Conservation (phyloP, 2,888 invertebrate genomes). For the Himalopsyche anomala region DNA sequence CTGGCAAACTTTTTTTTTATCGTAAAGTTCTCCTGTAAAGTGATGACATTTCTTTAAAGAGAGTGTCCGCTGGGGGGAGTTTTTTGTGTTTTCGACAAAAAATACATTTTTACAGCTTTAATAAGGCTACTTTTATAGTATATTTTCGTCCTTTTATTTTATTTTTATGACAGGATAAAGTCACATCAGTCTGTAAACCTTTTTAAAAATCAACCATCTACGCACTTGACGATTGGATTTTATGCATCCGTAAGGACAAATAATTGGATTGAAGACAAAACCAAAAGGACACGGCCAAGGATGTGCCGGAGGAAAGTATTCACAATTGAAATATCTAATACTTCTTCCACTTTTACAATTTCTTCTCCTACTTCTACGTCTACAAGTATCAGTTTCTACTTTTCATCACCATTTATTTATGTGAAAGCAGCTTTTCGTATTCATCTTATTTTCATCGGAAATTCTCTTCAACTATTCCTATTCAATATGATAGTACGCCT, state of each 20-base stretch:
- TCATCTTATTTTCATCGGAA: too few species aligned
- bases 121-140: slow-evolving; percentile 14
- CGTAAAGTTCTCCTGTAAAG: slow-evolving; percentile 5
- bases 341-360: too few species aligned
- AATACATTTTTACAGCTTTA: slow-evolving; percentile 29
- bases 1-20: neutral
- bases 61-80: neutral
- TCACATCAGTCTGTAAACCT: slow-evolving; percentile 2
- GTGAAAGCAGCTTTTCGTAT: too few species aligned
- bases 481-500: too few species aligned
- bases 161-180: slow-evolving; percentile 4
- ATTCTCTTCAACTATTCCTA: too few species aligned
- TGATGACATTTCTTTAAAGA: slow-evolving; percentile 1
- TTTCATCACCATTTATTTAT: too few species aligned
- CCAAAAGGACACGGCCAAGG: neutral
- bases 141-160: slow-evolving; percentile 14
- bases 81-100: slow-evolving; percentile 19
- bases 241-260: neutral
- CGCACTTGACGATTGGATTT: slow-evolving; percentile 29
- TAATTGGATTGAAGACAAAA: slow-evolving; percentile 27
- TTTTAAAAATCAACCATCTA: slow-evolving; percentile 6
- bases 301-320: too few species aligned
- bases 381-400: too few species aligned
- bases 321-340: too few species aligned
- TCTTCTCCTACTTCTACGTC: too few species aligned